Conservation (phyloP, 2,113 vertebrate species). For the Neotoma lepida region DNA sequence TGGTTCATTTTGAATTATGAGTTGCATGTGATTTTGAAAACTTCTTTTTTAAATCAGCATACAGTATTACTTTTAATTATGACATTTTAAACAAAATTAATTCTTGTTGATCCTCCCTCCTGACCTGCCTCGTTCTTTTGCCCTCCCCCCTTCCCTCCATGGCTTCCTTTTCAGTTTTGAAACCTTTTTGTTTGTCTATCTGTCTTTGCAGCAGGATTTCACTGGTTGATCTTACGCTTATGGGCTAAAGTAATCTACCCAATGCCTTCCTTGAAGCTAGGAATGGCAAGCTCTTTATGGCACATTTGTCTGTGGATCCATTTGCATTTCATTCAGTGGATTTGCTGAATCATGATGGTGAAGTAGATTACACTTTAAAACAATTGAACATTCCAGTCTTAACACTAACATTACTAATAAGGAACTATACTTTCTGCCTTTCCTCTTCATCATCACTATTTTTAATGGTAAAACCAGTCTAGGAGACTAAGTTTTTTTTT, state of each 20-base stretch:
- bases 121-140: too few species aligned
- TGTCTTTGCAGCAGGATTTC: not conserved
- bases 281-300: slow-evolving; percentile 46
- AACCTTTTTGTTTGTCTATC: slow-evolving; percentile 9
- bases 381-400: slow-evolving; percentile 12
- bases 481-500: slow-evolving; percentile 50
- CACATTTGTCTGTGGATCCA: slow-evolving; percentile 39
- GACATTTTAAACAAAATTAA: not conserved
- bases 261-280: not conserved
- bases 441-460: not conserved
- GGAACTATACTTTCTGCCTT: slow-evolving; percentile 6
- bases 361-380: slow-evolving; percentile 45
- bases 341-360: slow-evolving; percentile 36
- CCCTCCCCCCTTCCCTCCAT: not conserved
- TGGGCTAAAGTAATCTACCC: not conserved
- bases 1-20: slow-evolving; percentile 57
- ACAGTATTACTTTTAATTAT: not conserved
- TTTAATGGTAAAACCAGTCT: slow-evolving; percentile 51
- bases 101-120: not conserved
- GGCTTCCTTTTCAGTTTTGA: not conserved
- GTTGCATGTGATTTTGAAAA: slow-evolving; percentile 49
- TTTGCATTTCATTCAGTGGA: slow-evolving; percentile 51
- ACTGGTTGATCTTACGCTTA: not conserved
- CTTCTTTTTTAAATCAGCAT: not conserved
- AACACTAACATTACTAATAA: slow-evolving; percentile 17